Percentiles rank a stretch among this genome's conserved stretches.
phyloP scores from a whole-genome alignment of 1,140 invertebrate species.

The Stegodyphus mimosarum region DNA sequence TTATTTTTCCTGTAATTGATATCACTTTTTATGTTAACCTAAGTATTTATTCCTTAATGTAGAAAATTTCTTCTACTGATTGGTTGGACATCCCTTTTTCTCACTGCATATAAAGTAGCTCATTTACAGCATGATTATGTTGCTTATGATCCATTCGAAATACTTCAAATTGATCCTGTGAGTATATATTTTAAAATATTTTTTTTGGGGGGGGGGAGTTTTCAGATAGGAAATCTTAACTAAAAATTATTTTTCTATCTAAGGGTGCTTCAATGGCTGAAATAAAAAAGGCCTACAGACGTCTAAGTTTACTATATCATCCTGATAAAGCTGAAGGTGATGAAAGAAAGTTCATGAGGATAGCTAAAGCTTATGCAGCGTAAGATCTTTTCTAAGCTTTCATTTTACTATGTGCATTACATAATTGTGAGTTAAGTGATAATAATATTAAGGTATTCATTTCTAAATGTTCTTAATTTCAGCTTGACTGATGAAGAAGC shows the following conservation, averaged over 20 bases:
- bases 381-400: conserved; percentile 62
- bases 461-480: background rate
- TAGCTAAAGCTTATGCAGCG: conserved; percentile 91
- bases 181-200: conserved; percentile 66
- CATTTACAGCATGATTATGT: conserved; percentile 98
- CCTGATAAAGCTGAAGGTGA: conserved; percentile 98
- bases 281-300: conserved; percentile 96
- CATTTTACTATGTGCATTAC: too few species aligned
- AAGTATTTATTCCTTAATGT: conserved; percentile 63
- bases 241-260: conserved; percentile 63
- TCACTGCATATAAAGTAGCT: conserved; percentile 94
- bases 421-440: too few species aligned
- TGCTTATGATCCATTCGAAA: conserved; percentile 99
- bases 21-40: background rate
- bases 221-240: too few species aligned
- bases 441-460: background rate
- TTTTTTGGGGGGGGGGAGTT: too few species aligned
- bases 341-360: conserved; percentile 96
- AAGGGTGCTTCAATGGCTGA: conserved; percentile 85
- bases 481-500: conserved; percentile 91
- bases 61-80: conserved; percentile 79
- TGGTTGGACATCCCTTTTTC: conserved; percentile 88
- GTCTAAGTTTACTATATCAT: conserved; percentile 92
- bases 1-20: background rate
- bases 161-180: conserved; percentile 87